These are phyloP conservation scores for Heteromurus nitidus DNA, from an alignment of 2,888 invertebrate genomes.

Conservation along the genomic window DNA sequence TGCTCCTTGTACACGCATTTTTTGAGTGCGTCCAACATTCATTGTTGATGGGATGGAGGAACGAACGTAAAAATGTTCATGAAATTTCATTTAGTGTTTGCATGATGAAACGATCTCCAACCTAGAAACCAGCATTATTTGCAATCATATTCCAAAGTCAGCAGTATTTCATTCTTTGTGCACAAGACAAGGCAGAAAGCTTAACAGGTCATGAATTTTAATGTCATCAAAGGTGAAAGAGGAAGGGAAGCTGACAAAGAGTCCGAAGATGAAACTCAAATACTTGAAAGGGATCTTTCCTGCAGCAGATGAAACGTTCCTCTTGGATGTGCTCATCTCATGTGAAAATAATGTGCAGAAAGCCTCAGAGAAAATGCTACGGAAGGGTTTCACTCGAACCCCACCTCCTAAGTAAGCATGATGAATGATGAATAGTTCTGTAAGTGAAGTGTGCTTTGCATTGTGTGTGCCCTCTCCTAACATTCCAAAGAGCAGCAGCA, in stretches of 20 bases:
- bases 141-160: constrained; percentile 22
- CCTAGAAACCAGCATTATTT: no score
- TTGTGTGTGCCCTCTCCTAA: no score
- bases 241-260: constrained; percentile 69
- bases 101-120: no score
- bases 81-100: no score
- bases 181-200: constrained; percentile 42
- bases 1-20: no score
- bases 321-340: constrained; percentile 85
- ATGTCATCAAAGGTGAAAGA: constrained; percentile 69
- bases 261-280: constrained; percentile 94
- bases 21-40: no score
- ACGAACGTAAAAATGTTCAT: no score
- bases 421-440: constrained; percentile 57
- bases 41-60: no score
- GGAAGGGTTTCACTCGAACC: constrained; percentile 88
- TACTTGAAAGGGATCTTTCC: constrained; percentile 94
- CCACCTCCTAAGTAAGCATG: constrained; percentile 77
- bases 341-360: constrained; percentile 94
- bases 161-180: constrained; percentile 46
- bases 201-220: constrained; percentile 68
- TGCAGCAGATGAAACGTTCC: constrained; percentile 90
- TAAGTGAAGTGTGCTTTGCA: no score
- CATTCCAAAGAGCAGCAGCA: no score
- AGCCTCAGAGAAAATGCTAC: constrained; percentile 86